A percentile compares a stretch with the other conserved stretches of the same genome.
Conservation (phyloP, 2,113 vertebrate species). For the Uria aalge region DNA sequence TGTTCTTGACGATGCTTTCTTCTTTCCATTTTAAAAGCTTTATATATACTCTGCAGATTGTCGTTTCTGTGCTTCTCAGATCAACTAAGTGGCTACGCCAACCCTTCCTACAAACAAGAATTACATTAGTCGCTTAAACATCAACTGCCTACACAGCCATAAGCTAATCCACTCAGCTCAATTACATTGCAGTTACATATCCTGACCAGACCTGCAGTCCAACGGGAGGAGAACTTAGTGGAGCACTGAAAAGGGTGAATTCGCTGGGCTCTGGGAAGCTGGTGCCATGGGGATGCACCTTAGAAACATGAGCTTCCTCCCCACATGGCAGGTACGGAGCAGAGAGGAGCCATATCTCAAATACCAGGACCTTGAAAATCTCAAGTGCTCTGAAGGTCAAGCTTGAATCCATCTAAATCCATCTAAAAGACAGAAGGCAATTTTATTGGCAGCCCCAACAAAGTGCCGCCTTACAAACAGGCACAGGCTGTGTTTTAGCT, state of each 20-base stretch:
- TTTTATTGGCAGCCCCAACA: background rate
- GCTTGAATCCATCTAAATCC: background rate
- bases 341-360: background rate
- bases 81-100: background rate
- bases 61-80: background rate
- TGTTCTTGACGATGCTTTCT: background rate
- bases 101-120: conserved; percentile 14
- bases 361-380: background rate
- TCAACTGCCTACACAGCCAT: background rate
- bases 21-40: background rate
- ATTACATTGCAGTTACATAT: background rate
- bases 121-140: conserved; percentile 3
- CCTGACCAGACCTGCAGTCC: background rate
- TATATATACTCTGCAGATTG: background rate
- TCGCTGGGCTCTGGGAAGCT: background rate
- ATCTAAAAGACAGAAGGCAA: background rate
- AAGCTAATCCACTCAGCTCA: background rate
- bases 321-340: background rate
- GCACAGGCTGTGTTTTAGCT: background rate
- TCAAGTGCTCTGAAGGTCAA: background rate
- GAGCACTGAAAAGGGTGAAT: background rate
- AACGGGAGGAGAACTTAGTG: background rate
- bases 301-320: background rate
- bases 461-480: background rate
- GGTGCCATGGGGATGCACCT: background rate